Evolutionary conservation across 2,797 vertebrate species (phyloP).

Genomic region (Anisognathus igniventris): DNA sequence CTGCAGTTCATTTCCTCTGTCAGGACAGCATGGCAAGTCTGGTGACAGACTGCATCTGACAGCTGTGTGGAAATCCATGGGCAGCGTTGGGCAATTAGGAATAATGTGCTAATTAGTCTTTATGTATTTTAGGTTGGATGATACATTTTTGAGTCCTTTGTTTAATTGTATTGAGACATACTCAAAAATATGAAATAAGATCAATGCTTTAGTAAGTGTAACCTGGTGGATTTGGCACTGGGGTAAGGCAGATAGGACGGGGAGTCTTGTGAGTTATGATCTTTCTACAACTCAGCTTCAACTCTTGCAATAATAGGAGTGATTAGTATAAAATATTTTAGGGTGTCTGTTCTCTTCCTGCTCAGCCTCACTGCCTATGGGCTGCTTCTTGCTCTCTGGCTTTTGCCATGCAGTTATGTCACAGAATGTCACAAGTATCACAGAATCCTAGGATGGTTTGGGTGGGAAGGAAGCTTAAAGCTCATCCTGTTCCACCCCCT

Average conservation of each 20-base stretch:
- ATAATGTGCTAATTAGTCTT: no score
- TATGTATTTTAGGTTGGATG: fast-evolving
- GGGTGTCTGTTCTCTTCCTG: not conserved
- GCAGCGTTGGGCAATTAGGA: fast-evolving
- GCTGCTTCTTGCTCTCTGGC: not conserved
- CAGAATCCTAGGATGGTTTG: not conserved
- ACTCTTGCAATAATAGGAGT: not conserved
- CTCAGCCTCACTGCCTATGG: not conserved
- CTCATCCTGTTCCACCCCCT: not conserved
- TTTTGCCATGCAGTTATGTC: not conserved
- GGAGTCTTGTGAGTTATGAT: fast-evolving
- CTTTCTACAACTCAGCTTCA: not conserved
- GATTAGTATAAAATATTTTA: not conserved
- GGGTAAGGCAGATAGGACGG: fast-evolving
- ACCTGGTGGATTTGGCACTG: not conserved
- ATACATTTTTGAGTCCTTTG: not conserved
- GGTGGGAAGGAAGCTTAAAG: not conserved
- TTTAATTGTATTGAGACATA: not conserved
- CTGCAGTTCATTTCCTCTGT: not conserved
- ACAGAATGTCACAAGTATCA: not conserved
- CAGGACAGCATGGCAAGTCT: not conserved
- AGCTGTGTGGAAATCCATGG: not conserved
- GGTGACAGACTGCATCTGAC: not conserved
- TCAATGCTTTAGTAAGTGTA: not conserved
- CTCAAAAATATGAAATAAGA: not conserved